Conservation (phyloP, 1,140 invertebrate genomes). For the Drosophila nikananu region DNA sequence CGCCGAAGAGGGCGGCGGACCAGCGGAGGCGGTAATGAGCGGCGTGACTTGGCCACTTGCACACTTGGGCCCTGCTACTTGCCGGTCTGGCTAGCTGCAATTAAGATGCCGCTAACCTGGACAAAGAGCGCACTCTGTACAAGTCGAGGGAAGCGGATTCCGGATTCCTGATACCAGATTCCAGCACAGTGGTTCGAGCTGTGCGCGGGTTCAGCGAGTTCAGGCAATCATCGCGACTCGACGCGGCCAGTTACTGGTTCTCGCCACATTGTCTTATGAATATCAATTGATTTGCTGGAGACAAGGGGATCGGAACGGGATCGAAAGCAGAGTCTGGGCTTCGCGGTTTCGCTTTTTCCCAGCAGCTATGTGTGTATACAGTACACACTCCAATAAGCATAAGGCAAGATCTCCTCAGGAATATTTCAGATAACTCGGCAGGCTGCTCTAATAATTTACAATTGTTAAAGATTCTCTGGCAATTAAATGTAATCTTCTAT, state of each 20-base stretch:
- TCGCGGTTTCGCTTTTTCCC: conserved; percentile 13
- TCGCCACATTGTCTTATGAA: conserved; percentile 26
- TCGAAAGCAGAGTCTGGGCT: conserved; percentile 22
- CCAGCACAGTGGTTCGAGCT: conserved; percentile 23
- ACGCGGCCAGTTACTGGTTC: conserved; percentile 15
- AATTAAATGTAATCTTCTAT: too few species aligned
- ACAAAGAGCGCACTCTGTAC: conserved; percentile 56
- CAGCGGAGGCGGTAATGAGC: conserved; percentile 23
- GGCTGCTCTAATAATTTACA: too few species aligned
- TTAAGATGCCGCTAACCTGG: conserved; percentile 54
- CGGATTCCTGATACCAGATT: conserved; percentile 27
- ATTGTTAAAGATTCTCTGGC: not conserved
- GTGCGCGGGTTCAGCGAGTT: conserved; percentile 37
- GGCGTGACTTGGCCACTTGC: conserved; percentile 44
- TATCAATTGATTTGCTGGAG: conserved; percentile 46
- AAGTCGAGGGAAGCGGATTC: conserved; percentile 2
- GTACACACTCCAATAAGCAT: conserved; percentile 3
- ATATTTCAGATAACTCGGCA: not conserved
- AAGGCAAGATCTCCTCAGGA: not conserved
- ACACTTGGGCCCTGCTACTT: conserved; percentile 27
- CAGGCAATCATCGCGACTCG: conserved; percentile 16
- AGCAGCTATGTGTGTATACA: not conserved
- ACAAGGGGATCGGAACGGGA: not conserved
- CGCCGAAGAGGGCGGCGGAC: not conserved
- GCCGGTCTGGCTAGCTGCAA: conserved; percentile 14